Evolutionary conservation across 30 jellyfish, hydroid and myxozoan genomes (phyloP), one percentile per base, ranked within the genome.

Genomic region (Turritopsis rubra): DNA sequence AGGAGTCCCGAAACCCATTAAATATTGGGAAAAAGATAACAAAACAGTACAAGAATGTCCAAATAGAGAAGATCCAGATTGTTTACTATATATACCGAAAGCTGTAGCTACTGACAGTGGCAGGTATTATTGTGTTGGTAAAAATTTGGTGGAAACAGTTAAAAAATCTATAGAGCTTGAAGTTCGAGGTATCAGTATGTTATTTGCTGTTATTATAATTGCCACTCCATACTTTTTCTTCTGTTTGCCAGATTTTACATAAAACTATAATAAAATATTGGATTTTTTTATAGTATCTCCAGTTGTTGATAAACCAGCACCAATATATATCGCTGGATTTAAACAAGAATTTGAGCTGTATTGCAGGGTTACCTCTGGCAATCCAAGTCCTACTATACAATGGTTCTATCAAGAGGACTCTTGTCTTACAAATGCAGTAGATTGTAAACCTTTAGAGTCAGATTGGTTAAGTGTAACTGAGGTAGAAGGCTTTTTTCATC

Each of bases 1-100:
- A 8, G 87, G 87, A 18, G n/a, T 80, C 16, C 87, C 87, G 21
- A 80, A 65, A 65, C 87, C 87, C 7, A 80, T 5, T 41, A 80
- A 24, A 26, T 70, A 80, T 21, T 80, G 87, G 87, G 52, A 28
- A 22, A 80, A 65, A 80, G 60, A 80, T 80, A 54, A 26, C 8
- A 1, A 52, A 26, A 70, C 20, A 17, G 79, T 80, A 27, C 84
- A 80, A 18, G 54, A 53, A 22, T 80, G 87, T 26, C 65, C 77
- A 23, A 70, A 53, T 80, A 70, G 7, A 0, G 26, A 70, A 22
- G 52, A 80, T 16, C 41, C 77, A 8, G 65, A 29, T 21, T 80
- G 87, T 65, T 4, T 1, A n/a, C 53, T 22, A 18, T 53, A 18
- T 65, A 18, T 80, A 1, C 52, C 26, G 18, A 27, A 21, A 9